A percentile compares a stretch with the other conserved stretches of the same genome.
phyloP scores from a whole-genome alignment of 2,888 invertebrate genomes.

The Amphimallon solstitiale region DNA sequence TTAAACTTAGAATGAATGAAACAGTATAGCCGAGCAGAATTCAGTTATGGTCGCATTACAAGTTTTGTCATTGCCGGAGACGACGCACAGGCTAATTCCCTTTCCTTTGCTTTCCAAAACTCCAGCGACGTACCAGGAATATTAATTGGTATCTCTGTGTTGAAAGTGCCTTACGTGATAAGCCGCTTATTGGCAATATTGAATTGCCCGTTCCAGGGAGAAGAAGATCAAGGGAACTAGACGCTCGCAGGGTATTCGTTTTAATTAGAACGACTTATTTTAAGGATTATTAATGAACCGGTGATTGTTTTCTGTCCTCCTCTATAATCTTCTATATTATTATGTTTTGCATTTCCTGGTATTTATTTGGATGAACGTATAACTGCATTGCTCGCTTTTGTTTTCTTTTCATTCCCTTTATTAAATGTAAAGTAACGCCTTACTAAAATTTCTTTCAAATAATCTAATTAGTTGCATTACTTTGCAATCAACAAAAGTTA shows the following conservation, averaged over 20 bases:
- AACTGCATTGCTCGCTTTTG: too few species aligned
- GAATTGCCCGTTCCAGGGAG: neutral
- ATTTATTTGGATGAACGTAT: too few species aligned
- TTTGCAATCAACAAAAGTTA: too few species aligned
- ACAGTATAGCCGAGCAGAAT: neutral
- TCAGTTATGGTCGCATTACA: too few species aligned
- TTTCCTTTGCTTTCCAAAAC: neutral
- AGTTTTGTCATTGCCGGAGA: too few species aligned
- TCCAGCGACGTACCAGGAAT: neutral
- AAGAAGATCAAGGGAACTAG: neutral
- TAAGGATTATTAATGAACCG: neutral
- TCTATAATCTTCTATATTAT: too few species aligned
- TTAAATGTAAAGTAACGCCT: too few species aligned
- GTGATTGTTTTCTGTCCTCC: too few species aligned
- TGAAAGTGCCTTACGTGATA: constrained; percentile 20
- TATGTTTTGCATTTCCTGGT: too few species aligned
- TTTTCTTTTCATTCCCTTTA: too few species aligned
- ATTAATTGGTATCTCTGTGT: neutral
- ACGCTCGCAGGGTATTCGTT: neutral
- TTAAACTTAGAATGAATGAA: neutral
- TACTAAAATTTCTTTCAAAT: too few species aligned
- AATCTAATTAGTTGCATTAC: too few species aligned
- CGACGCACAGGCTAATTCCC: neutral
- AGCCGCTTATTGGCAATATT: constrained; percentile 25
- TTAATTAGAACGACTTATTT: constrained; percentile 1